These are phyloP conservation scores for Hirtodrosophila trivittata DNA, from an alignment of 2,888 invertebrate genomes.

Conservation along the genomic window DNA sequence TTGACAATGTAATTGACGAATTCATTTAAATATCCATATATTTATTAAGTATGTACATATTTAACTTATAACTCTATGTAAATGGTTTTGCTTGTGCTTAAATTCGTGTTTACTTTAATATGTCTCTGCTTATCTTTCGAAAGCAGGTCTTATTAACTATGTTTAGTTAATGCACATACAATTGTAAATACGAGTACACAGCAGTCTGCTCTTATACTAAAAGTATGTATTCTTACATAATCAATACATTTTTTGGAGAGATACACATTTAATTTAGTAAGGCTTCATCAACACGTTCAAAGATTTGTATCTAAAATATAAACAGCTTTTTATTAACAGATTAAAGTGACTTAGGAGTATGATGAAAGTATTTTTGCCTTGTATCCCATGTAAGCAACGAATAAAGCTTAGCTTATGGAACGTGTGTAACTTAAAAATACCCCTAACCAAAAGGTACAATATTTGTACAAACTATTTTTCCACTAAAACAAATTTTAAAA, in stretches of 20 bases:
- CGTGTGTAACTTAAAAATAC: no score
- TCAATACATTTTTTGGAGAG: slow-evolving; percentile 40
- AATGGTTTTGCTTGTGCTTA: slow-evolving; percentile 20
- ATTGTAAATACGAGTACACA: slow-evolving; percentile 22
- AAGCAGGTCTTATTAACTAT: slow-evolving; percentile 37
- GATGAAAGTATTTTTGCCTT: not conserved
- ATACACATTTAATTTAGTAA: slow-evolving; percentile 59
- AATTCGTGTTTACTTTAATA: slow-evolving; percentile 27
- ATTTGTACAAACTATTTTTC: no score
- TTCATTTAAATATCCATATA: no score
- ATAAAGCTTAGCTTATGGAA: no score
- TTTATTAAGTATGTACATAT: slow-evolving; percentile 2
- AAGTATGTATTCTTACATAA: slow-evolving; percentile 18
- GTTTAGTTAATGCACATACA: slow-evolving; percentile 20
- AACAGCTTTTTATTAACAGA: slow-evolving; percentile 23
- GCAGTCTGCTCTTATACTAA: slow-evolving; percentile 42
- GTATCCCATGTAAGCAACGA: no score
- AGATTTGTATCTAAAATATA: slow-evolving; percentile 47
- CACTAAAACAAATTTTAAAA: no score
- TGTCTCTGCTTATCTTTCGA: slow-evolving; percentile 19
- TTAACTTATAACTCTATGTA: not conserved
- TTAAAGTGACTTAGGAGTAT: no score
- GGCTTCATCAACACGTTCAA: slow-evolving; percentile 47
- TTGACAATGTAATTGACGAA: no score
- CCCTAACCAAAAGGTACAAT: no score